Percentiles rank a stretch among this genome's conserved stretches.
Conservation (phyloP, 2,113 vertebrate genomes). For the Microtus ochrogaster region DNA sequence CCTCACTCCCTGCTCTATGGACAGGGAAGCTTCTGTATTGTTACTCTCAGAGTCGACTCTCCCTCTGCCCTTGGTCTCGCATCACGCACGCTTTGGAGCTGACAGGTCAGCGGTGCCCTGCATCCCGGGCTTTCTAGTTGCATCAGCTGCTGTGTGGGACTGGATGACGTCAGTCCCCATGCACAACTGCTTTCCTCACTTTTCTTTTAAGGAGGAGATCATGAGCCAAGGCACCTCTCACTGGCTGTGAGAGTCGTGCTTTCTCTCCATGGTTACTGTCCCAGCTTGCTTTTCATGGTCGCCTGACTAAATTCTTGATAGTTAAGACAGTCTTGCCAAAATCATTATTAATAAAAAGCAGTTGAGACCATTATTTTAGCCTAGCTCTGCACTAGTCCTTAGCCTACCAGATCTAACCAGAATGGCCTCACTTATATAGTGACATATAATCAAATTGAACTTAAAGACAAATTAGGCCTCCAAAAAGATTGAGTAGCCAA, state of each 20-base stretch:
- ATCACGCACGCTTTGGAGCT: background rate
- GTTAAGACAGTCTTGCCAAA: slow-evolving; percentile 36
- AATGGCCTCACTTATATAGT: background rate
- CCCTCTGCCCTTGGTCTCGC: background rate
- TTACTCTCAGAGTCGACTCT: background rate
- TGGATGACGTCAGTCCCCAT: background rate
- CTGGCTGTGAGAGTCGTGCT: background rate
- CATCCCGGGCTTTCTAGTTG: background rate
- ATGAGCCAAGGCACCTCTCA: background rate
- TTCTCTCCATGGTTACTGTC: background rate
- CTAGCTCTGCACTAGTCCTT: background rate
- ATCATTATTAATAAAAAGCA: background rate
- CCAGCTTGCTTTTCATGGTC: background rate
- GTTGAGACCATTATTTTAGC: background rate
- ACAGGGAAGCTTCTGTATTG: background rate
- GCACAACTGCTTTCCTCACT: background rate
- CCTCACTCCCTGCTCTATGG: background rate
- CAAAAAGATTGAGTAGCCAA: background rate
- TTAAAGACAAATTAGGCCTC: background rate
- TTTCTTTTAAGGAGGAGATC: background rate
- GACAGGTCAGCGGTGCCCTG: background rate
- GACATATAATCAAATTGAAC: background rate
- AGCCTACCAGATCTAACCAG: background rate
- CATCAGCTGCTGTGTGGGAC: background rate
- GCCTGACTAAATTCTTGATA: background rate